Base-by-base conservation (phyloP, 2,888 invertebrate species). In the Chrysopilus asiliformis region DNA sequence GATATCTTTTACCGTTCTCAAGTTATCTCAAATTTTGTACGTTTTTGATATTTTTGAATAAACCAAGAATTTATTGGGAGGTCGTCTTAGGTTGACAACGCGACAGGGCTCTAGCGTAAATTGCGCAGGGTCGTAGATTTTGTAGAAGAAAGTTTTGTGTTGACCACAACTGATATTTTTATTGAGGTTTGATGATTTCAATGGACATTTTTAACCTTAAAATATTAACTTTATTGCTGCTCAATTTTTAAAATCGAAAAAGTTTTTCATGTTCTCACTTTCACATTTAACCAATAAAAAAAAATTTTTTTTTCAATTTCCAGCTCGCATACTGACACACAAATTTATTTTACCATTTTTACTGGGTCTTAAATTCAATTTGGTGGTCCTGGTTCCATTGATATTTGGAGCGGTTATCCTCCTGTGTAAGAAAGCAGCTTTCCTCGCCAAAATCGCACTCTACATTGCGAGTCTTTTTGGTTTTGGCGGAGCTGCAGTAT, bases 341-440 rank as follows among this genome's bases (percentile, higher is more conserved):
- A 78, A 79, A 44, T 71, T 83, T 37, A 51, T 85, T n/a, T 64
- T 86, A 13, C 85, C 85, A 16, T 72, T 84, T 48, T 67, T 86
- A 2, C 66, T 85, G 9, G 85, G 84, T 6, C 71, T 85, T 46
- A 85, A 85, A 60, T 81, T 86, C 52, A 83, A 82, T 52, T 61
- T 84, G 28, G 72, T 77, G 2, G 79, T 82, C 1, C 55, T 86
- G 40, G 61, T 85, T 12, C 85, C 85, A 0, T 53, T 86, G 34
- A 52, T 85, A 7, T 72, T 86, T 42, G 82, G 81, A 2, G 53
- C 74, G 7, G 58, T 85, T 24, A 70, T 82, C 30, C 50, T 85
- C 27, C 65, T 84, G 3, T 76, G 80, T 14, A 85, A 84, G 52
- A 86, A 86, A 52, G 82, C 83, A 0, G 68, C 83, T 29, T 53